These are phyloP conservation scores for Zaprionus lineosus DNA, from an alignment of 2,888 invertebrate genomes.

Conservation along the genomic window DNA sequence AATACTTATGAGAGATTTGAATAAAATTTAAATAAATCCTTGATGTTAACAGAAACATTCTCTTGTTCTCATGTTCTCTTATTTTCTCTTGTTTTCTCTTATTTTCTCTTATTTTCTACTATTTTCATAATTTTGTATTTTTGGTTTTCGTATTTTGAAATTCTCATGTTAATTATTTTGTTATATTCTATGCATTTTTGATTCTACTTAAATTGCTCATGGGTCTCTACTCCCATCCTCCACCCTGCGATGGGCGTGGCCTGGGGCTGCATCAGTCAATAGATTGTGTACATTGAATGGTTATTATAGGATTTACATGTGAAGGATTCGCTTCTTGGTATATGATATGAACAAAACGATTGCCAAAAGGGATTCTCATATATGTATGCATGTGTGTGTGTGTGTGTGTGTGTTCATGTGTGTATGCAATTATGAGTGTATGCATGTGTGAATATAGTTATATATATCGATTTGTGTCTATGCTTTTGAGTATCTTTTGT, in stretches of 20 bases:
- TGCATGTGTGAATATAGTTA: too few species aligned
- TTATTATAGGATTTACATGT: slow-evolving; percentile 8
- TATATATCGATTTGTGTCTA: background rate
- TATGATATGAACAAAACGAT: slow-evolving; percentile 73
- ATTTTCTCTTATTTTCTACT: too few species aligned
- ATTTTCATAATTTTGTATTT: too few species aligned
- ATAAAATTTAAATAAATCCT: slow-evolving; percentile 39
- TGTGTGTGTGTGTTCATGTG: slow-evolving; percentile 1
- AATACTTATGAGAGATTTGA: slow-evolving; percentile 34
- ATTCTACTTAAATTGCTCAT: slow-evolving; percentile 61
- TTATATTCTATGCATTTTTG: slow-evolving; percentile 19
- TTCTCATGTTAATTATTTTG: background rate
- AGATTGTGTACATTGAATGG: slow-evolving; percentile 52
- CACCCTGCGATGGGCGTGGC: background rate
- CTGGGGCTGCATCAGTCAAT: slow-evolving; percentile 54
- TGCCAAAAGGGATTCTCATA: slow-evolving; percentile 38
- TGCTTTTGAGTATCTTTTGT: too few species aligned
- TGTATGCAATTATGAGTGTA: too few species aligned
- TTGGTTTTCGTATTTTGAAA: too few species aligned
- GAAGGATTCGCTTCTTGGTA: slow-evolving; percentile 28
- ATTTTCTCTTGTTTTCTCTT: too few species aligned
- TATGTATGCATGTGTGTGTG: background rate
- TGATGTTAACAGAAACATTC: slow-evolving; percentile 33
- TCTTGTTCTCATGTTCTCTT: slow-evolving; percentile 38
- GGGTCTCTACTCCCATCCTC: slow-evolving; percentile 14